Evolutionary conservation across 2,888 invertebrate genomes (phyloP), one percentile per base, ranked within the genome.

Genomic region (Girardia tigrina): DNA sequence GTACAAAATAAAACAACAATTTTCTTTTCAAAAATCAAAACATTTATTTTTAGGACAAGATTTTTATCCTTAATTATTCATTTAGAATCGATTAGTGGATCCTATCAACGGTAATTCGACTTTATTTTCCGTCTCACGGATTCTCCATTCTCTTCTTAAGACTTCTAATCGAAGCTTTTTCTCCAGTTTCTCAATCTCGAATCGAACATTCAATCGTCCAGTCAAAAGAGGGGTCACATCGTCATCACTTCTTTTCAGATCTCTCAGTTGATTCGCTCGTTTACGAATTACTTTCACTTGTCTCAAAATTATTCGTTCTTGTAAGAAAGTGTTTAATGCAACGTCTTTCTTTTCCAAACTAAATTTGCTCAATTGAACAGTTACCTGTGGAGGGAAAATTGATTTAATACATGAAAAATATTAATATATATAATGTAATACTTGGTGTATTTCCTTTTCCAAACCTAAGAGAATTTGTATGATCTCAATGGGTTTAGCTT

Each of bases 281-380:
- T 56, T 56, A 56, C 56, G 56, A 56, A 56, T 56, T 4, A 56
- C 56, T 16, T 56, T 56, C 56, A 56, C 56, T 56, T 56, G 56
- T 56, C 56, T 56, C 56, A 56, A 16, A n/a, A 56, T 56, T n/a
- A 56, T 23, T 56, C 56, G 56, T 20, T 56, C 56, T 56, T 56
- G 6, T n/a, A 56, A 56, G 56, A 56, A 56, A 6, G 56, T 8
- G n/a, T n/a, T 56, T 23, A 56, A 56, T 20, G 56, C 56, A 4
- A 56, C 4, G 23, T 56, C 56, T 6, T 20, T 4, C n/a, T 56
- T 56, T 6, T 56, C 56, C 6, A 4, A 12, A 23, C 20, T 23
- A 6, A 56, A 56, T 56, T 56, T 56, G 23, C 4, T 12, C 4
- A 56, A 4, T 56, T 23, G n/a, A 6, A n/a, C 4, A 2, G 56